Percentiles rank a stretch among this genome's conserved stretches.
Conservation (phyloP, 2,888 invertebrate species). For the Agrotis segetum region DNA sequence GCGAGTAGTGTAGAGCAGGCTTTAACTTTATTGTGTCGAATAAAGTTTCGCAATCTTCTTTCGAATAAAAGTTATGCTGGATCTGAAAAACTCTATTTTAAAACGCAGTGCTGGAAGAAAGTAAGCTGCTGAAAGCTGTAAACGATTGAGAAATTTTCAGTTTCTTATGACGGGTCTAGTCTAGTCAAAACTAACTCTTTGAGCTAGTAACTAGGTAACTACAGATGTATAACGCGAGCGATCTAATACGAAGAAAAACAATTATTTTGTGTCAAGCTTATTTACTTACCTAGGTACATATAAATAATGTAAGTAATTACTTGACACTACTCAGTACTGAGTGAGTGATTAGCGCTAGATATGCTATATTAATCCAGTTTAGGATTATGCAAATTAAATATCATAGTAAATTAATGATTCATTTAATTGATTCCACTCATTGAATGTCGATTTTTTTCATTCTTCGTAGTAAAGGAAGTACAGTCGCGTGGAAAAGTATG, state of each 20-base stretch:
- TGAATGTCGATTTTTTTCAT: constrained; percentile 18
- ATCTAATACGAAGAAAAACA: too few relatives aligned
- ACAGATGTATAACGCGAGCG: constrained; percentile 10
- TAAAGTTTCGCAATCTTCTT: neutral
- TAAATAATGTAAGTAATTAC: constrained; percentile 12
- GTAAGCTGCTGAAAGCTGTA: neutral
- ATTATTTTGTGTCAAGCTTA: too few relatives aligned
- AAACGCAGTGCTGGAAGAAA: neutral
- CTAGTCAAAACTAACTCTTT: too few relatives aligned
- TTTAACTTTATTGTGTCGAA: neutral
- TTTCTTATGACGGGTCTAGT: too few relatives aligned
- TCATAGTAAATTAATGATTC: constrained; percentile 33
- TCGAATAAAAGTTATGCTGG: too few relatives aligned
- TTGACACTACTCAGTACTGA: constrained; percentile 10
- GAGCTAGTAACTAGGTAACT: too few relatives aligned
- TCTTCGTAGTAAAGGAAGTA: constrained; percentile 22
- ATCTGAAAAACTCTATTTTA: neutral
- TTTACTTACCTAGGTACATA: too few relatives aligned
- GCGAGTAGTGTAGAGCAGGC: too few relatives aligned
- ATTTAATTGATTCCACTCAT: constrained; percentile 25
- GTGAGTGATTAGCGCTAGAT: constrained; percentile 26
- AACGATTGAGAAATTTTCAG: neutral
- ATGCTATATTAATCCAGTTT: constrained; percentile 7
- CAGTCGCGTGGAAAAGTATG: constrained; percentile 7
- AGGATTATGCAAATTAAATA: constrained; percentile 29